A percentile compares a stretch with the other conserved stretches of the same genome.
Conservation (phyloP, 2,888 invertebrate species). For the Sacculina carcini region DNA sequence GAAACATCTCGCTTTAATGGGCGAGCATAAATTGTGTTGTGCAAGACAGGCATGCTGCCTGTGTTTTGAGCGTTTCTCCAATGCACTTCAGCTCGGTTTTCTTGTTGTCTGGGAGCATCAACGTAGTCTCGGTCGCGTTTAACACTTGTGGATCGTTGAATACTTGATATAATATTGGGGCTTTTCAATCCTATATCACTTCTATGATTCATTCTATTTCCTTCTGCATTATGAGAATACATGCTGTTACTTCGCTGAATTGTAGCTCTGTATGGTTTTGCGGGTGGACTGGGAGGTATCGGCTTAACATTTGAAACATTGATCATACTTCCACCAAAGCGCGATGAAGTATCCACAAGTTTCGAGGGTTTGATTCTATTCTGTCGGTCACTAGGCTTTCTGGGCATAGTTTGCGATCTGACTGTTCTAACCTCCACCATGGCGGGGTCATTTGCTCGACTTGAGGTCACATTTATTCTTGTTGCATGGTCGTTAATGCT, state of each 20-base stretch:
- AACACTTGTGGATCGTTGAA: not conserved
- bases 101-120: not conserved
- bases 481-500: no score
- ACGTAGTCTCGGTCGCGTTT: not conserved
- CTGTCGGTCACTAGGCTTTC: no score
- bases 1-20: not conserved
- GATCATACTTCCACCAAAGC: slow-evolving; percentile 11
- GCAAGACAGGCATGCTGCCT: not conserved
- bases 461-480: no score
- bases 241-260: not conserved
- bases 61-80: not conserved
- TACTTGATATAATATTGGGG: not conserved
- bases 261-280: not conserved
- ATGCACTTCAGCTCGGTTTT: not conserved
- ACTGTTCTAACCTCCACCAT: no score
- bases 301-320: slow-evolving; percentile 8
- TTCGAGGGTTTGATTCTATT: no score
- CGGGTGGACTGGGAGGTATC: not conserved
- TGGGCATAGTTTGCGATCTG: no score
- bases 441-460: no score
- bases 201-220: not conserved
- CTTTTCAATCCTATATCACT: not conserved
- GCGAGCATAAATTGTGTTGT: not conserved
- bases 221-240: not conserved
- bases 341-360: no score